Evolutionary conservation across 2,888 invertebrate species (phyloP), one percentile per base, ranked within the genome.

Genomic region (Tribolium freemani): DNA sequence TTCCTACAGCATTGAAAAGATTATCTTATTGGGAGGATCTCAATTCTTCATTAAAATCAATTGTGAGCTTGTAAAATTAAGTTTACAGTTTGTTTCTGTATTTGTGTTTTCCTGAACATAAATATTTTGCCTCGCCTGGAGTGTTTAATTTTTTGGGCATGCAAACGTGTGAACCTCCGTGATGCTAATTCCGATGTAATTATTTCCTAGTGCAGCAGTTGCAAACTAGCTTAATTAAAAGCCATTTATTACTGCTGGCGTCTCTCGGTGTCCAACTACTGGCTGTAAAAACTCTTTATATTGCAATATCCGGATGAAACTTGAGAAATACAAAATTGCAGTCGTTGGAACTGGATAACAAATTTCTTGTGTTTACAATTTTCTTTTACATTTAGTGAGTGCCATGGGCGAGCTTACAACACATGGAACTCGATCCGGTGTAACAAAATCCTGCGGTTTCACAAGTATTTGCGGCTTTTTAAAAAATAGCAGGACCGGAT

Each of bases 381-480:
- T 61, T 61, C 26, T 48, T 44, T 5, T 21, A 38, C 45, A 31
- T 48, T 45, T 58, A 13, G 57, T 58, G 10, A 58, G 9, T 57
- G 56, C 58, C 46, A 58, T 58, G 46, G 58, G 46, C 58, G 48
- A 44, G 6, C 11, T 57, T 48, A 48, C 60, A 44, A 60, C 60
- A 44, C 57, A 48, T 60, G 63, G 50, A 63, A 64, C 8, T 26
- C 53, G 44, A 64, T 64, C 53, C 30, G 45, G 50, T 51, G 69
- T 69, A 69, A 69, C 69, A 69, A 69, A 69, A 69, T 69, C 69
- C 45, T 69, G 69, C 16, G 69, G 69, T 69, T 69, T 60, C 58
- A 45, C 31, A 60, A 60, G 48, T 51, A 69, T 69, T 60, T 69
- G 58, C 26, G 60, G 69, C 53, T 69, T 69, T 60, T 48, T 8